These are phyloP conservation scores for Penaeus monodon DNA, from an alignment of 2,888 invertebrate genomes.

Conservation along the genomic window DNA sequence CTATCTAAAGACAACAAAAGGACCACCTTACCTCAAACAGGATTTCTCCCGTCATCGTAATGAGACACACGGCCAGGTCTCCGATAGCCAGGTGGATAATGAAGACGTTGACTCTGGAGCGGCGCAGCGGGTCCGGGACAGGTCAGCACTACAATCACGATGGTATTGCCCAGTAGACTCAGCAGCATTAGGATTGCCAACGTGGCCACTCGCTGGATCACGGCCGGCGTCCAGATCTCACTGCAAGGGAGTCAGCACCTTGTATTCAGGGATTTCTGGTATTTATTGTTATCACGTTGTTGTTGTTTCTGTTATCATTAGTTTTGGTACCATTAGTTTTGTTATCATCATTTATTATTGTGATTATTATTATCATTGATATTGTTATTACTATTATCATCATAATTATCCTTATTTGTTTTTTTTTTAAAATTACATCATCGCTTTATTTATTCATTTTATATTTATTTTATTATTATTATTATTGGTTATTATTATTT, in stretches of 20 bases:
- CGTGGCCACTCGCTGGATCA: slow-evolving; percentile 70
- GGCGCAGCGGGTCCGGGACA: slow-evolving; percentile 69
- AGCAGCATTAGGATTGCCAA: slow-evolving; percentile 69
- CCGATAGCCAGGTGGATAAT: slow-evolving; percentile 71
- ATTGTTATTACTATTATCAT: no score
- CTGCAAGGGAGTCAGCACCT: background rate
- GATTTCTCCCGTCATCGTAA: slow-evolving; percentile 71
- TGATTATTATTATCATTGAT: no score
- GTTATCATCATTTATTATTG: no score
- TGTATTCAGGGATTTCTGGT: no score
- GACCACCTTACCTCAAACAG: slow-evolving; percentile 68
- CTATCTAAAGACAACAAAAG: background rate
- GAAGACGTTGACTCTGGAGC: slow-evolving; percentile 71
- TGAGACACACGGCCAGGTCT: slow-evolving; percentile 70
- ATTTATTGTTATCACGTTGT: no score
- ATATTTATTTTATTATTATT: no score
- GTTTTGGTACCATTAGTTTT: no score
- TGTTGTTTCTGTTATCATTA: no score
- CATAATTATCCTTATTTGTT: no score
- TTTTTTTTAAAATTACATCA: no score
- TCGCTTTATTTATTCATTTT: no score
- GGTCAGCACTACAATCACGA: slow-evolving; percentile 70
- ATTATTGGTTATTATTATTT: no score
- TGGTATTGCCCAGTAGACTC: slow-evolving; percentile 69
- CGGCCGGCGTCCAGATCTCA: slow-evolving; percentile 69